Evolutionary conservation across 2,113 vertebrate genomes (phyloP), one percentile per base, ranked within the genome.

Genomic region (Clinocottus analis): DNA sequence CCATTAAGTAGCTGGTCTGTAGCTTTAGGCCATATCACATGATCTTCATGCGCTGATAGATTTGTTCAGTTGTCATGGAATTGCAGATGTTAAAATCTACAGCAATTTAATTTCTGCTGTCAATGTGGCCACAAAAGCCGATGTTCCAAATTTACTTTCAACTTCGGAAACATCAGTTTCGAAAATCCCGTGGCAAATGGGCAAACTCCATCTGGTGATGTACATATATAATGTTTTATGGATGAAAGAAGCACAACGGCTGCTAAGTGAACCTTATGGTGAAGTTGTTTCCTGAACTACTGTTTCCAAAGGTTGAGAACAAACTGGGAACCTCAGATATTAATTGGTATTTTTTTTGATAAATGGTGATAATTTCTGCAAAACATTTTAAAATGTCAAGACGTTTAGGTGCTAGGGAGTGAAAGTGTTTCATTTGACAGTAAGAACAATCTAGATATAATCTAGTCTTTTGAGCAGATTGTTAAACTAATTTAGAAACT

Each of bases 171-270:
- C 11, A 37, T 9, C 16, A 9, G 25, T 29, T 65, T 29, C 9
- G 1, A 45, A 45, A 29, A 4, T 25, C 14, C 5, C 60, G 13
- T 23, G 12, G 17, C 23, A 43, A 47, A 35, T n/a, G 17, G 17
- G 64, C 17, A 31, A 35, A 67, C 27, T 7, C 19, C 65, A 31
- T 31, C 41, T 33, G 25, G 19, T 23, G 45, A 13, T 16, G 47
- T 27, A 5, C 2, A 31, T 21, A 5, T 4, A 31, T 21, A 27
- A n/a, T 13, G 25, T 29, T 29, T 9, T n/a, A 14, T 33, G 27
- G 49, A 2, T 33, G 29, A 56, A 70, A 56, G 67, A 70, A 70
- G 47, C 67, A 25, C 66, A 14, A 37, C 12, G 39, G 16, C 69
- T 45, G 7, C 53, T 23, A 13, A 60, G 33, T n/a, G 37, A 37